Evolutionary conservation across 1,140 invertebrate genomes (phyloP), one percentile per base, ranked within the genome.

Genomic region (Asbolus verrucosus): DNA sequence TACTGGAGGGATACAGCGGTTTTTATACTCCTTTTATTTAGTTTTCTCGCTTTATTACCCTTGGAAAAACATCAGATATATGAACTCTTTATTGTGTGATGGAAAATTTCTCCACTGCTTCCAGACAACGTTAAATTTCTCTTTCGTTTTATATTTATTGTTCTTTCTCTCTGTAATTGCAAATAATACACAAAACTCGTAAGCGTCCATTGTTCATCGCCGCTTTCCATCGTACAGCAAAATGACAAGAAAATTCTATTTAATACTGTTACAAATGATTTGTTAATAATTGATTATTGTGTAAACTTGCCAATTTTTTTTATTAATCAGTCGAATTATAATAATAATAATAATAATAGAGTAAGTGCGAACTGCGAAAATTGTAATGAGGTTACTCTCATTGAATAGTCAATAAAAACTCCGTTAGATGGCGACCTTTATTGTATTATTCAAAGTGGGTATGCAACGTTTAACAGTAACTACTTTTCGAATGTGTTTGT

Each of bases 21-120:
- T 54, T 54, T 54, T 54, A 27, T 54, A 54, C 46, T 54, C 46
- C 27, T 27, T 54, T 27, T 54, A 54, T 54, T 54, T 54, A 27
- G 21, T 27, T 27, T 24, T 54, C 46, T 24, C 46, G 46, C 46
- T 46, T 46, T 46, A 46, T 16, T 46, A 46, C 41, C 41, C 41
- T 46, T 46, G 41, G 41, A 19, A 46, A 46, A 46, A 46, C 41
- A 46, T 46, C 41, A 19, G 41, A 46, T 46, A 46, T 46, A 46
- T 46, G 41, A 46, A 46, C 15, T 46, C 41, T 46, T 46, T 46
- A 46, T 46, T 46, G 41, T 46, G 15, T 16, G 41, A 46, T 46
- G 41, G 41, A 46, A 46, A 46, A 46, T 46, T 46, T 46, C 41
- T 21, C 41, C 18, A 9, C 41, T 46, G 6, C 16, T 46, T 19